These are phyloP conservation scores for Chelon auratus DNA, from an alignment of 2,797 vertebrate genomes.

Conservation along the genomic window DNA sequence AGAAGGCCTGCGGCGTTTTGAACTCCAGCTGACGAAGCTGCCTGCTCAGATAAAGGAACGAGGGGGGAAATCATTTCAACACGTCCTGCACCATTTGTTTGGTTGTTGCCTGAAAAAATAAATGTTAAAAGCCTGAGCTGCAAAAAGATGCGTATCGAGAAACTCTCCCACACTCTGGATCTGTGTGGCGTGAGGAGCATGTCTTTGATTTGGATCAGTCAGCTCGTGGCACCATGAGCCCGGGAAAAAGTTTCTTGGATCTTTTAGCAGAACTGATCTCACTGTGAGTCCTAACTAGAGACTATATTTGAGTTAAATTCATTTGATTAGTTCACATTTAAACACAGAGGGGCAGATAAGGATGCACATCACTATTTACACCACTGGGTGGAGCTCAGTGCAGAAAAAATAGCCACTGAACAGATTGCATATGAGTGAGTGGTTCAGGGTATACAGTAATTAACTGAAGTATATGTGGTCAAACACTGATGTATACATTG, in stretches of 20 bases:
- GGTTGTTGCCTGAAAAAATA: constrained; percentile 81
- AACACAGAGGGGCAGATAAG: background rate
- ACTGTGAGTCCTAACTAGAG: background rate
- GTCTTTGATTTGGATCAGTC: constrained; percentile 47
- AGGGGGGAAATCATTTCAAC: constrained; percentile 76
- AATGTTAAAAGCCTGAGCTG: constrained; percentile 71
- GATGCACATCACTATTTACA: constrained; percentile 22
- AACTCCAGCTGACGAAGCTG: constrained; percentile 79
- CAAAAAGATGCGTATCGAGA: constrained; percentile 80
- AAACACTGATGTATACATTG: constrained; percentile 23
- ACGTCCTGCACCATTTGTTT: constrained; percentile 81
- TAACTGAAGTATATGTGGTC: constrained; percentile 6
- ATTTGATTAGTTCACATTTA: background rate
- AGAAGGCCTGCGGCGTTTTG: constrained; percentile 73
- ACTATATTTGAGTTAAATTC: background rate
- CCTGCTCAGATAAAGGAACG: constrained; percentile 77
- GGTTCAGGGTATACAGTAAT: constrained; percentile 4
- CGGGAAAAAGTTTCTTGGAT: background rate
- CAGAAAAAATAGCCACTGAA: constrained; percentile 26
- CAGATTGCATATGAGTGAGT: constrained; percentile 11
- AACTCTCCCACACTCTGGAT: constrained; percentile 83
- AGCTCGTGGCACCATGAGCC: constrained; percentile 15
- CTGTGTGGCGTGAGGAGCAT: constrained; percentile 38
- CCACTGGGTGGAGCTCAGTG: constrained; percentile 76
- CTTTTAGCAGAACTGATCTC: background rate